Conservation (phyloP, 2,888 invertebrate genomes). For the Meteorus cinctellus region DNA sequence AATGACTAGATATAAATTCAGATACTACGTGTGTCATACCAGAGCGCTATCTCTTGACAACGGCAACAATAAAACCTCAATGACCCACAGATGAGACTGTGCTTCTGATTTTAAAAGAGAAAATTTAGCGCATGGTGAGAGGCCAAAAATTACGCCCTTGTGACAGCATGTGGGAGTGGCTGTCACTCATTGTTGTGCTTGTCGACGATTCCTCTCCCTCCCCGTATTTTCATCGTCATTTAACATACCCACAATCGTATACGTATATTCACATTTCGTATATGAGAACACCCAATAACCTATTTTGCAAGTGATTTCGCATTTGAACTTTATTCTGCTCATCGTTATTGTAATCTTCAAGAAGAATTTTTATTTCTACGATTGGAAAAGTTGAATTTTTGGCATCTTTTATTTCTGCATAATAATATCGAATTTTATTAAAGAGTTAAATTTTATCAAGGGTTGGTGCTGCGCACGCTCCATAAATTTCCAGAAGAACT, state of each 20-base stretch:
- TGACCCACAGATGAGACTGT: neutral
- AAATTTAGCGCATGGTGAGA: neutral
- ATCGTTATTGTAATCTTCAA: no score
- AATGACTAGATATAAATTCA: conserved; percentile 19
- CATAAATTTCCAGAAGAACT: no score
- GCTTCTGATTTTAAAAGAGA: neutral
- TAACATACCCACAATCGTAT: neutral
- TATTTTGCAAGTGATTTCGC: neutral
- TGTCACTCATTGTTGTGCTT: conserved; percentile 71
- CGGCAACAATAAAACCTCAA: conserved; percentile 10
- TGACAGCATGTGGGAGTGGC: conserved; percentile 72
- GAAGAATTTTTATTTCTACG: no score
- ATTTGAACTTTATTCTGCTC: neutral
- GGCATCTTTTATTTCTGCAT: no score
- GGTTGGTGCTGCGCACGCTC: no score
- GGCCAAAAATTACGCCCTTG: conserved; percentile 43
- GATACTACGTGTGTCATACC: conserved; percentile 9
- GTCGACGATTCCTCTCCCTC: conserved; percentile 41
- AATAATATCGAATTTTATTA: no score
- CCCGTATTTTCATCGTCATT: conserved; percentile 15
- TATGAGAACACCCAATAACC: conserved; percentile 1
- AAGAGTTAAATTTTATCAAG: no score
- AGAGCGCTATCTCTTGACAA: conserved; percentile 13
- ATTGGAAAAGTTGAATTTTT: no score
- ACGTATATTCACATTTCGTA: neutral